Evolutionary conservation across 2,113 vertebrate genomes (phyloP), one percentile per base, ranked within the genome.

Genomic region (Ceyx cyanopectus): DNA sequence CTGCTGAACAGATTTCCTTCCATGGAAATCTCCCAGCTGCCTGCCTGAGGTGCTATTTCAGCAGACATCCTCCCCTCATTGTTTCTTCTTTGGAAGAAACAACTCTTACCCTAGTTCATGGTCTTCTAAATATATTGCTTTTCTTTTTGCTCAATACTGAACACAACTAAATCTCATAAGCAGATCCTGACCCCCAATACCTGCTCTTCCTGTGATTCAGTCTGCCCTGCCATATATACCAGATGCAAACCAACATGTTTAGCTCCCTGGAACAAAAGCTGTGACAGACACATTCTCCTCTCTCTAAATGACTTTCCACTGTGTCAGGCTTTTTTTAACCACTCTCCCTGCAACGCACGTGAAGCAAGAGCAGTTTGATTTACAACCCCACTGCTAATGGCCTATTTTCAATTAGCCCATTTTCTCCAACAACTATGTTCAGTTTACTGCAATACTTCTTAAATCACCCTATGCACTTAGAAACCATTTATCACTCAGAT

Each of bases 201-300:
- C 27, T 74, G 58, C 24, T 92, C 46, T 96, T 96, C 94, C 93
- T 96, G 93, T 3, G 7, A 96, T 96, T 95, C 94, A 87, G 20
- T n/a, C 23, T 14, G 46, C 37, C 37, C n/a, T 58, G 74, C 2
- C 51, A 87, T 82, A 60, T 85, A 50, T 6, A 73, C n/a, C 70
- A 89, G 50, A 66, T 10, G 19, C 41, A 65, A 16, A 85, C 74
- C 66, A 74, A 48, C 29, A 51, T 0, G 5, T 32, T 68, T 29
- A 58, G 21, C 56, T 70, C 56, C 23, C 43, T n/a, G 51, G 56
- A 95, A 95, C 75, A 94, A 92, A 82, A 95, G 30, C 51, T 74
- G 32, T 57, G 41, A n/a, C 26, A 58, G 46, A 34, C 0, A 0
- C n/a, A 51, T 46, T 45, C 19, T 34, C 19, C 51, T 84, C 76